Evolutionary conservation across 2,113 vertebrate species (phyloP).

Genomic region (Apistogramma diplotaenia): DNA sequence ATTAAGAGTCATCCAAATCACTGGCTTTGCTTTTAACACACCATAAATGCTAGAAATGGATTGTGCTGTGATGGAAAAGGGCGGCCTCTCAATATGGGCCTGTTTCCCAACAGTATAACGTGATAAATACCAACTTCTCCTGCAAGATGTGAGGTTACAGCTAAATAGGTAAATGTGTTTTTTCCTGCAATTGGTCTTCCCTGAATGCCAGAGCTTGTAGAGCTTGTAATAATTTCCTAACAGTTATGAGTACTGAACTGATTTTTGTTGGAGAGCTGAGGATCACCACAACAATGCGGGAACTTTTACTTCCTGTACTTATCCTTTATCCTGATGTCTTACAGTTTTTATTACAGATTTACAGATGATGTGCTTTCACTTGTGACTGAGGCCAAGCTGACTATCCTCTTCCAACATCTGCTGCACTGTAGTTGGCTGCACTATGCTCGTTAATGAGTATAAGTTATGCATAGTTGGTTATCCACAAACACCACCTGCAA

Average conservation of each 20-base stretch:
- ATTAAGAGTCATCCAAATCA: background rate
- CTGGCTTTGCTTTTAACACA: background rate
- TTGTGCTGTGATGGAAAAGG: background rate
- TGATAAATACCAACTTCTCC: background rate
- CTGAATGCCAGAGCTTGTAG: too few relatives aligned
- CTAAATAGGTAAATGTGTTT: background rate
- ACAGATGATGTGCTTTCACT: background rate
- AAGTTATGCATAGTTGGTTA: background rate
- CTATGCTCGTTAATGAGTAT: background rate
- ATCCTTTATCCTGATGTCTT: background rate
- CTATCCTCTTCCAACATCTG: background rate
- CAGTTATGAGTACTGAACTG: too few relatives aligned
- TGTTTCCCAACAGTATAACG: background rate
- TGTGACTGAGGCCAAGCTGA: background rate
- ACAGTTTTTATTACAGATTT: background rate
- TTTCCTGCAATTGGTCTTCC: background rate
- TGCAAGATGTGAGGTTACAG: background rate
- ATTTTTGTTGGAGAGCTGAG: too few relatives aligned
- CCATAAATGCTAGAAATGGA: background rate
- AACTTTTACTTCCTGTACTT: too few relatives aligned
- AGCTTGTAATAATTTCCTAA: background rate
- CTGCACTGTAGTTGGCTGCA: too few relatives aligned
- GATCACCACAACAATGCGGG: too few relatives aligned
- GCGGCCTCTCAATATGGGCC: background rate
- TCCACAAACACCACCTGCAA: background rate